Evolutionary conservation across 2,888 invertebrate genomes (phyloP), one percentile per base, ranked within the genome.

Genomic region (Drosophila lacicola): DNA sequence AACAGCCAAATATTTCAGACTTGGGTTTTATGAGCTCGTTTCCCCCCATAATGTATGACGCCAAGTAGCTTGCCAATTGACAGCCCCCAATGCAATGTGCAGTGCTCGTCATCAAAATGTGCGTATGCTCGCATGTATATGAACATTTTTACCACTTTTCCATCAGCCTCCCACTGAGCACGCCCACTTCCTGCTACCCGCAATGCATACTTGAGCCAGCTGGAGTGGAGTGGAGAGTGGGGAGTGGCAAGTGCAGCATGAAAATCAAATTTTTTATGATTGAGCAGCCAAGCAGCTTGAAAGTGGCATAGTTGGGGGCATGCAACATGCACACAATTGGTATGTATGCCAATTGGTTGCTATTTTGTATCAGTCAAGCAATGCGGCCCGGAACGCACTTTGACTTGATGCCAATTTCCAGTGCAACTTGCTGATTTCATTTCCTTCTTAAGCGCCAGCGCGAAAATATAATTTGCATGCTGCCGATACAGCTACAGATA

Each of bases 241-340:
- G 54, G 69, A 69, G 62, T 65, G 74, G 70, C 86, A 70, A 88
- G 82, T 72, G 82, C 69, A 65, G 51, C 72, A 74, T 66, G 82
- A 82, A 88, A 83, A 88, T 83, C 86, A 88, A 88, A 85, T 88
- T 83, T 81, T 82, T 82, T 83, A 88, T 85, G 82, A 83, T 88
- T 85, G 88, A 88, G 77, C 88, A 79, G 86, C 70, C 80, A 83
- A 67, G 88, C 60, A 77, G 86, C 80, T 71, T 83, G 80, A 76
- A 85, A 83, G 72, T 68, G 69, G 57, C 42, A 49, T 68, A 45
- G 55, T 66, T 45, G 42, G 65, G 62, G 36, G 19, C 36, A 46
- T 13, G 13, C 13, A 9, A 10, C 3, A 3, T 14, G 33, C 37
- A 42, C 46, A 54, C 39, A 53, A 56, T 34, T 21, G 33, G 39